Conservation (phyloP, 2,888 invertebrate genomes). For the Blera fallax region DNA sequence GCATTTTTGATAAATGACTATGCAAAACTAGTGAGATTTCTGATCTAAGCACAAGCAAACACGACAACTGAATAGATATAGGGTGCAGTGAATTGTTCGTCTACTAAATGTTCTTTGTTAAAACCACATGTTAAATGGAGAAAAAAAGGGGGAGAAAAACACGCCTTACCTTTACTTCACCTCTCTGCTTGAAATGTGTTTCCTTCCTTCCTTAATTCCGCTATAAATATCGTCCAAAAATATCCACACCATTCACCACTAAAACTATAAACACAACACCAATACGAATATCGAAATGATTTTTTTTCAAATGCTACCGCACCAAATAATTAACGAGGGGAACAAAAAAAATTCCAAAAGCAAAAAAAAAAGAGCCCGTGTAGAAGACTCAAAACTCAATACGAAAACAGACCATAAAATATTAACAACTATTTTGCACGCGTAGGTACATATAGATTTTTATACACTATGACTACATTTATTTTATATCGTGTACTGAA, state of each 20-base stretch:
- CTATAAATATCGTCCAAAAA: conserved; percentile 57
- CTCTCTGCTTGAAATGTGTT: background rate
- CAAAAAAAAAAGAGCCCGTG: background rate
- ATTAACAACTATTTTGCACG: conserved; percentile 50
- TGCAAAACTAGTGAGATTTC: background rate
- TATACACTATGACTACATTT: conserved; percentile 12
- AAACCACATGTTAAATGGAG: conserved; percentile 4
- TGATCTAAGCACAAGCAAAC: background rate
- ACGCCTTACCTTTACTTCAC: conserved; percentile 23
- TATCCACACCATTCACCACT: conserved; percentile 52
- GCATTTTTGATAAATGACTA: background rate
- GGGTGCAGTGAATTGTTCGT: background rate
- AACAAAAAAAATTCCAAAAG: background rate
- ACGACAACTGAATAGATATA: no score
- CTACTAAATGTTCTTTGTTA: background rate
- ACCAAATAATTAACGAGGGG: conserved; percentile 16
- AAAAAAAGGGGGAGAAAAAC: background rate
- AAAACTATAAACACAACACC: conserved; percentile 45
- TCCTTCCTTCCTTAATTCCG: conserved; percentile 33
- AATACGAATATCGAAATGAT: conserved; percentile 2
- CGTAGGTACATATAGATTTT: background rate
- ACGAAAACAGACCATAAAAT: conserved; percentile 20
- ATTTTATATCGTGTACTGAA: conserved; percentile 35
- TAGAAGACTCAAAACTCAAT: conserved; percentile 8
- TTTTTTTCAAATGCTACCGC: conserved; percentile 36